These are phyloP conservation scores for Andricus curvator DNA, from an alignment of 2,888 invertebrate genomes.

Conservation along the genomic window DNA sequence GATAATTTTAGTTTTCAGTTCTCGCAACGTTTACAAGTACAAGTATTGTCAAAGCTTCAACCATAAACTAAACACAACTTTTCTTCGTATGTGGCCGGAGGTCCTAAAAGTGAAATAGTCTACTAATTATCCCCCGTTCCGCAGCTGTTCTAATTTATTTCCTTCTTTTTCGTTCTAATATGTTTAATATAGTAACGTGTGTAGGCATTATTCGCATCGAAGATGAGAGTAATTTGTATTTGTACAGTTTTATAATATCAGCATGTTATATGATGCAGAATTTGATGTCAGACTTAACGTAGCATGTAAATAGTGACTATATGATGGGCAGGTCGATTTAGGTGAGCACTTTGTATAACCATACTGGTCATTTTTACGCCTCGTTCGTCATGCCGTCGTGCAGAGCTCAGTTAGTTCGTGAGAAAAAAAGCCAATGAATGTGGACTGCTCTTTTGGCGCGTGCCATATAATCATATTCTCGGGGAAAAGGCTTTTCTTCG, in stretches of 20 bases:
- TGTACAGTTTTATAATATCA: constrained; percentile 3
- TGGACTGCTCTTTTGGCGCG: constrained; percentile 11
- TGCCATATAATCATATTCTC: constrained; percentile 15
- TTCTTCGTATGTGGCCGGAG: background rate
- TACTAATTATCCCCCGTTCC: background rate
- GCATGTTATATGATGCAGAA: background rate
- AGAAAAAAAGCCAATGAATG: constrained; percentile 47
- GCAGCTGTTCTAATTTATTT: constrained; percentile 19
- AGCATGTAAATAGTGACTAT: constrained; percentile 35
- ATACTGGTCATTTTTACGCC: constrained; percentile 70
- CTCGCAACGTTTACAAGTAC: too few species aligned
- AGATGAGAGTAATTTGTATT: constrained; percentile 14
- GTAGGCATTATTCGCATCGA: background rate
- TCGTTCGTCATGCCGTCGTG: constrained; percentile 64
- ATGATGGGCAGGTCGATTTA: constrained; percentile 25
- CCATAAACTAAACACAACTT: background rate
- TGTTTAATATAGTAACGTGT: background rate
- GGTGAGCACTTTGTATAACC: constrained; percentile 68
- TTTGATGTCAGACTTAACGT: constrained; percentile 31
- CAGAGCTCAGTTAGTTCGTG: constrained; percentile 47
- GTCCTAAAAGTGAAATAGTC: background rate
- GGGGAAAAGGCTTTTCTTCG: background rate
- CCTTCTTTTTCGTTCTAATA: background rate
- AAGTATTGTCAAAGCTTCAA: too few species aligned
- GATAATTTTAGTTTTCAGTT: too few species aligned